Percentiles rank a stretch among this genome's conserved stretches.
phyloP scores from a whole-genome alignment of 2,888 invertebrate genomes.

The Eugnorisma glareosa region DNA sequence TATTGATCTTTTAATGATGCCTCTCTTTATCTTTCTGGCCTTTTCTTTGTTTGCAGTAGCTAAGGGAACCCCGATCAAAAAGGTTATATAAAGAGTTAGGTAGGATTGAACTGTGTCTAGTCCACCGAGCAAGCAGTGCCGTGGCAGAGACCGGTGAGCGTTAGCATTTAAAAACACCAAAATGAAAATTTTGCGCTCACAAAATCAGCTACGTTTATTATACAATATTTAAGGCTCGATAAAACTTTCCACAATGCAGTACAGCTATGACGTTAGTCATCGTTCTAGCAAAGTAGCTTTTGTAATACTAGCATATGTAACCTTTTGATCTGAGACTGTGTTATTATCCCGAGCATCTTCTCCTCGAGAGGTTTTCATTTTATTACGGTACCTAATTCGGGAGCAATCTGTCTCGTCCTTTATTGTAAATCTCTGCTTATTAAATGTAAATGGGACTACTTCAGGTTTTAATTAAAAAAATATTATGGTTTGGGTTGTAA shows the following conservation, averaged over 20 bases:
- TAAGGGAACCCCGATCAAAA: not conserved
- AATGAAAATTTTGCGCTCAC: not conserved
- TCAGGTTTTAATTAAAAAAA: slow-evolving; percentile 3
- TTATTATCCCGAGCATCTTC: slow-evolving; percentile 10
- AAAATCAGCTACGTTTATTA: not conserved
- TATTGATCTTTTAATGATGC: not conserved
- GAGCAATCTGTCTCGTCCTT: not conserved
- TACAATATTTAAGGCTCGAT: not conserved
- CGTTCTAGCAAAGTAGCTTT: not conserved
- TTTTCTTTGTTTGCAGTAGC: not conserved
- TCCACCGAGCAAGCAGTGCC: not conserved
- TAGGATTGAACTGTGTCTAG: not conserved
- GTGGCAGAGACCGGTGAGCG: not conserved
- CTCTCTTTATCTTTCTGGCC: not conserved
- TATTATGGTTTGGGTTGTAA: not conserved
- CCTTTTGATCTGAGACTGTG: slow-evolving; percentile 12
- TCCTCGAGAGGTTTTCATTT: slow-evolving; percentile 1
- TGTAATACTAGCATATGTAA: slow-evolving; percentile 2
- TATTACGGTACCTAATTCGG: slow-evolving; percentile 31
- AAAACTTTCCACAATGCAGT: not conserved
- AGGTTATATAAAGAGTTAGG: not conserved
- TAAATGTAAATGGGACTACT: slow-evolving; percentile 16
- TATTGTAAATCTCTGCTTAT: slow-evolving; percentile 19
- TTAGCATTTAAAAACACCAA: not conserved
- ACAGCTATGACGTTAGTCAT: not conserved